Conservation (phyloP, 2,113 vertebrate genomes). For the Ceuthmochares aereus region DNA sequence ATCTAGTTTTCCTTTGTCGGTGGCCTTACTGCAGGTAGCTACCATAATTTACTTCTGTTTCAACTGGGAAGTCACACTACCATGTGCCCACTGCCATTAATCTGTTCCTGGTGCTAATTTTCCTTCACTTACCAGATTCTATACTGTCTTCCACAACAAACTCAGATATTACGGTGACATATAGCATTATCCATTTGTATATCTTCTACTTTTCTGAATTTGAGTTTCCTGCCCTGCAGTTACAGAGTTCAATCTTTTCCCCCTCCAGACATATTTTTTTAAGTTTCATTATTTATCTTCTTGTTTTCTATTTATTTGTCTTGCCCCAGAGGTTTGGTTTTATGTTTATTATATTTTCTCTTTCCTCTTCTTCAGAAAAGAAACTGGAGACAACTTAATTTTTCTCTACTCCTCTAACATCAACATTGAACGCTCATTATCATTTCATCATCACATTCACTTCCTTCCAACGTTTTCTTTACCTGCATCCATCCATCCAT, state of each 20-base stretch:
- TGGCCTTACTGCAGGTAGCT: background rate
- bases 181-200: background rate
- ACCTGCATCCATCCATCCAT: background rate
- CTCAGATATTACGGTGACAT: background rate
- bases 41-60: background rate
- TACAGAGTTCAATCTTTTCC: background rate
- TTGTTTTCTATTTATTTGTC: background rate
- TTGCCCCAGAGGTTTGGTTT: background rate
- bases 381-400: background rate
- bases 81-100: background rate
- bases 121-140: background rate
- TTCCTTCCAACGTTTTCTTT: background rate
- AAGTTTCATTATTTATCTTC: background rate
- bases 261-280: rapidly evolving
- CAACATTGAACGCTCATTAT: background rate
- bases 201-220: background rate
- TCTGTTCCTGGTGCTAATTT: background rate
- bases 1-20: background rate
- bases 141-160: background rate
- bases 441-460: background rate
- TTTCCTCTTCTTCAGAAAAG: background rate
- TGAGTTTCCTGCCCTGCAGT: background rate
- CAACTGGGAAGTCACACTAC: background rate
- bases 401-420: background rate
- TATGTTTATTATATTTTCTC: background rate